These are phyloP conservation scores for Lymantria dispar DNA, from an alignment of 2,888 invertebrate species.

Conservation along the genomic window DNA sequence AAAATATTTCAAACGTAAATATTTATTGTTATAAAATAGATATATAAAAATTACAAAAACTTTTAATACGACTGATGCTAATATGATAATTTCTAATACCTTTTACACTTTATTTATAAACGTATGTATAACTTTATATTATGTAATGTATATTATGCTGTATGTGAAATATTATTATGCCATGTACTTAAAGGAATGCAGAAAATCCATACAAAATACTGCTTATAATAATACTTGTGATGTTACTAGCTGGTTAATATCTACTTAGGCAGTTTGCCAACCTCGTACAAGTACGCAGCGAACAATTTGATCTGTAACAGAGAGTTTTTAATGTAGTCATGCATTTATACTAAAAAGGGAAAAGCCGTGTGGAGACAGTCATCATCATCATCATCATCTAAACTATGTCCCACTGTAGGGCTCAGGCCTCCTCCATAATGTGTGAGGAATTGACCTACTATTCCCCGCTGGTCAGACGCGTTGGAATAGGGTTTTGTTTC, in stretches of 20 bases:
- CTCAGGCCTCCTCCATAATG: no score
- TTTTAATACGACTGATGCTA: background rate
- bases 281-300: constrained; percentile 94
- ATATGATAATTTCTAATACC: background rate
- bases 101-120: background rate
- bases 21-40: background rate
- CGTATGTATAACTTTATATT: background rate
- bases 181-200: constrained; percentile 21
- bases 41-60: background rate
- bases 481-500: no score
- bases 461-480: no score
- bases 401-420: no score
- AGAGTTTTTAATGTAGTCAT: constrained; percentile 28
- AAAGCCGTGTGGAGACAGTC: no score
- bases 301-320: constrained; percentile 93
- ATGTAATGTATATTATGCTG: constrained; percentile 24
- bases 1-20: background rate
- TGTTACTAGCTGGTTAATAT: background rate
- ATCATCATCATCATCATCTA: no score
- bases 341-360: no score
- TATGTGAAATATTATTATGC: constrained; percentile 10
- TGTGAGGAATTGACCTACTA: no score
- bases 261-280: constrained; percentile 78
- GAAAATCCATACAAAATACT: constrained; percentile 8
- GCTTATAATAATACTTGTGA: background rate